Evolutionary conservation across 2,888 invertebrate species (phyloP), one percentile per base, ranked within the genome.

Genomic region (Leptinotarsa juncta): DNA sequence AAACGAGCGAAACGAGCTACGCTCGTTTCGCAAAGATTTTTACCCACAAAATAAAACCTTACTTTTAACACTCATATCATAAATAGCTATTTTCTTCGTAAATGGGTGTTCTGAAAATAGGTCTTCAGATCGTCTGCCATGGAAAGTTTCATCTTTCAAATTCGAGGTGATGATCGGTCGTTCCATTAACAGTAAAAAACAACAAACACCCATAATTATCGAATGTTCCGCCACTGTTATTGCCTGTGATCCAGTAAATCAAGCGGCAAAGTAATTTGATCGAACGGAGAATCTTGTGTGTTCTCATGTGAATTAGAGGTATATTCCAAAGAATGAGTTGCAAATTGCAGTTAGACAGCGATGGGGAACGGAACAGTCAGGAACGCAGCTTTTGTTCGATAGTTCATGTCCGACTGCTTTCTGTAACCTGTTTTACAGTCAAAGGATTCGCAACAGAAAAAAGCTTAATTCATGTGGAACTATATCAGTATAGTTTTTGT

Each of bases 221-320:
- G 3, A 42, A 15, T 62, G 62, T 32, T 42, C 42, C 62, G 62
- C 62, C 42, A 62, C 62, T 62, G 62, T 3, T 12, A 32, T 32
- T 42, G 32, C n/a, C 16, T 32, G 62, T 50, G 72, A 60, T 67
- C 67, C n/a, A 68, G 65, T 73, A 73, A 73, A 69, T 69, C 73
- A 73, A 48, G 73, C 73, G 69, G 68, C 53, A 73, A 73, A 73
- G 68, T 73, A 73, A 73, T 73, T 65, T 73, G 55, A 51, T 49
- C 49, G 42, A 69, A 65, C 48, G 68, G 65, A 65, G 53, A 69
- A 65, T 69, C 69, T 60, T 65, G 65, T 65, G 68, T 73, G 69
- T 69, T 73, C 68, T 73, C 72, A 73, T 69, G 69, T 73, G 73
- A 65, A 73, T 73, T 68, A 51, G 65, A 65, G 65, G 68, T 48